Evolutionary conservation across 1,140 invertebrate genomes (phyloP).

Genomic region (Camponotus floridanus): DNA sequence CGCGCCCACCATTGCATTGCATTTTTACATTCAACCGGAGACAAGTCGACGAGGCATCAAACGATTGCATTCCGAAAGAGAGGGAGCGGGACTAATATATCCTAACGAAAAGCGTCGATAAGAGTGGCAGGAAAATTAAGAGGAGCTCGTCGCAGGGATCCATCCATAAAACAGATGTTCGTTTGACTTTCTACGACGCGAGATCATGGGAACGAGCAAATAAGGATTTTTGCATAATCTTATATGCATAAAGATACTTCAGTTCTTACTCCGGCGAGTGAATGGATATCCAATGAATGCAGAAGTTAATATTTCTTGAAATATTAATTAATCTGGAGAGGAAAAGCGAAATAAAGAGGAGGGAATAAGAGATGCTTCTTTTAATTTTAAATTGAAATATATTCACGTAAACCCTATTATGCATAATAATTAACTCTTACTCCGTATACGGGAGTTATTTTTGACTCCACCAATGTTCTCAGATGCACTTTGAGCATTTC

Average conservation of each 20-base stretch:
- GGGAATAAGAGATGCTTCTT: neutral
- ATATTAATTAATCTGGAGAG: slow-evolving; percentile 28
- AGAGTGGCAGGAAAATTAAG: slow-evolving; percentile 40
- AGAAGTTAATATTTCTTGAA: slow-evolving; percentile 33
- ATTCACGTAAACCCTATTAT: neutral
- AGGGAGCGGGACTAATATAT: neutral
- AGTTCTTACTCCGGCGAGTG: slow-evolving; percentile 9
- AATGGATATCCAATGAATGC: slow-evolving; percentile 27
- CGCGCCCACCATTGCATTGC: slow-evolving; percentile 38
- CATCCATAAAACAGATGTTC: neutral
- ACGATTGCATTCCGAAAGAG: slow-evolving; percentile 25
- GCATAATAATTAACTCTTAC: too few relatives aligned
- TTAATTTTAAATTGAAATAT: slow-evolving; percentile 2
- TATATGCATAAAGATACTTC: slow-evolving; percentile 25
- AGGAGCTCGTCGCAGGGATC: neutral
- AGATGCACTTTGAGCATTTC: too few relatives aligned
- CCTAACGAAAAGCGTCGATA: slow-evolving; percentile 40
- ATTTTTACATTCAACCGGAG: slow-evolving; percentile 55
- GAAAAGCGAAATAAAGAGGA: neutral
- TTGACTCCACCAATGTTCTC: too few relatives aligned
- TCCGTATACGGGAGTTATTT: too few relatives aligned
- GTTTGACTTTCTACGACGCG: neutral
- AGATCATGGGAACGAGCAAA: neutral
- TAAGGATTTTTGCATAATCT: neutral
- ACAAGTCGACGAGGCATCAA: slow-evolving; percentile 56